Conservation (phyloP, 1,140 invertebrate genomes). For the Vollenhovia emeryi region DNA sequence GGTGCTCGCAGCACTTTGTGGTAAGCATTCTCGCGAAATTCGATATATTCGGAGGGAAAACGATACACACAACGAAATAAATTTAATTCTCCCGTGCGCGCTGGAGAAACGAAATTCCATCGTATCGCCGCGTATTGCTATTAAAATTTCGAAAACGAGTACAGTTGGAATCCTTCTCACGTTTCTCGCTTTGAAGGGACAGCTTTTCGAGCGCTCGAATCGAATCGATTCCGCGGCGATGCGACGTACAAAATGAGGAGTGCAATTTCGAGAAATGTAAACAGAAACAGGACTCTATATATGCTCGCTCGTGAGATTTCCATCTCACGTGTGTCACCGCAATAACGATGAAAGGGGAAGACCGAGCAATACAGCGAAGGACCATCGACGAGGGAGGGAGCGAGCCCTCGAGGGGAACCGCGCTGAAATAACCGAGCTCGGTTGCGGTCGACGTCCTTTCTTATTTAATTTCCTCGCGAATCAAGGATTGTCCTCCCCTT, state of each 20-base stretch:
- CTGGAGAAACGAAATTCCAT: not conserved
- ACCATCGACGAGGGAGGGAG: not conserved
- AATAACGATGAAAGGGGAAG: not conserved
- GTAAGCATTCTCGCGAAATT: slow-evolving; percentile 21
- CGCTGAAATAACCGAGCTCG: not conserved
- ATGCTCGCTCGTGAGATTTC: slow-evolving; percentile 1
- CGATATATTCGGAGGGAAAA: not conserved
- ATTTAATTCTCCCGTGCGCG: not conserved
- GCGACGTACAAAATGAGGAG: not conserved
- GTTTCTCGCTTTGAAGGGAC: not conserved
- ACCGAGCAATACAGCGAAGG: not conserved
- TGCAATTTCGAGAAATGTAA: not conserved
- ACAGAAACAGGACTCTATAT: not conserved
- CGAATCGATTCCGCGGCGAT: not conserved
- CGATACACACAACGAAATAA: not conserved
- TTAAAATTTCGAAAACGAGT: not conserved
- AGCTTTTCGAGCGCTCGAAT: not conserved
- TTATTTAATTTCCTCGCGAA: not conserved
- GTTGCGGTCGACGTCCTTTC: not conserved
- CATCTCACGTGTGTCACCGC: not conserved
- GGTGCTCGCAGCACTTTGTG: not conserved
- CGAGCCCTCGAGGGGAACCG: not conserved
- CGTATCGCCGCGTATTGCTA: not conserved
- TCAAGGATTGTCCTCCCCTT: not conserved
- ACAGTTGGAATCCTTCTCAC: not conserved